These are phyloP conservation scores for Pantherophis vulpinus DNA, from an alignment of 2,797 vertebrate genomes.

Conservation along the genomic window DNA sequence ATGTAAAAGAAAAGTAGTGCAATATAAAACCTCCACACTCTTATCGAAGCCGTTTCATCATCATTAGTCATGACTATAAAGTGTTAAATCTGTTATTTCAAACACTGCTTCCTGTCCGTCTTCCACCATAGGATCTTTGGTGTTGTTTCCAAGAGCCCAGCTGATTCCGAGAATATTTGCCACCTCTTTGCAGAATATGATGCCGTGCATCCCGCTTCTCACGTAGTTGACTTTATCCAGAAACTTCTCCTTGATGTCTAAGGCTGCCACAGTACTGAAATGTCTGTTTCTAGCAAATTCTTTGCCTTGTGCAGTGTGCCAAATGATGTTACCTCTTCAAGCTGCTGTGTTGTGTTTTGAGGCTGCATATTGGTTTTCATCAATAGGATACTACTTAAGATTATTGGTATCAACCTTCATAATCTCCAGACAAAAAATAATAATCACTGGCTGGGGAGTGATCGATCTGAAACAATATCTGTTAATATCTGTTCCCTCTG, in stretches of 20 bases:
- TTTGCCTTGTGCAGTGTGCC: not conserved
- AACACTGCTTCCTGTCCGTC: constrained; percentile 10
- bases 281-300: not conserved
- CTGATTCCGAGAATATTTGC: constrained; percentile 82
- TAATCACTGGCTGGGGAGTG: not conserved
- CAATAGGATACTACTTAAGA: not conserved
- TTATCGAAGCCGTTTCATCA: constrained; percentile 11
- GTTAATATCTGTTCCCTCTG: not conserved
- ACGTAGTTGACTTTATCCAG: constrained; percentile 70
- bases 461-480: not conserved
- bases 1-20: not conserved
- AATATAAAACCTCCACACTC: not conserved
- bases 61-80: constrained; percentile 12
- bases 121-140: constrained; percentile 82
- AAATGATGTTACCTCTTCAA: not conserved
- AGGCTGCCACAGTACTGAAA: not conserved
- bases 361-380: not conserved
- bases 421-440: not conserved
- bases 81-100: not conserved
- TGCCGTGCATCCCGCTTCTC: constrained; percentile 71
- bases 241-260: constrained; percentile 62
- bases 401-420: not conserved
- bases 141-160: constrained; percentile 84
- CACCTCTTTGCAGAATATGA: constrained; percentile 90
- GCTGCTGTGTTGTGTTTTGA: constrained; percentile 12